A percentile compares a stretch with the other conserved stretches of the same genome.
Evolutionary conservation across 2,888 invertebrate species (phyloP).

Genomic region (Tenthredo scrophulariae): DNA sequence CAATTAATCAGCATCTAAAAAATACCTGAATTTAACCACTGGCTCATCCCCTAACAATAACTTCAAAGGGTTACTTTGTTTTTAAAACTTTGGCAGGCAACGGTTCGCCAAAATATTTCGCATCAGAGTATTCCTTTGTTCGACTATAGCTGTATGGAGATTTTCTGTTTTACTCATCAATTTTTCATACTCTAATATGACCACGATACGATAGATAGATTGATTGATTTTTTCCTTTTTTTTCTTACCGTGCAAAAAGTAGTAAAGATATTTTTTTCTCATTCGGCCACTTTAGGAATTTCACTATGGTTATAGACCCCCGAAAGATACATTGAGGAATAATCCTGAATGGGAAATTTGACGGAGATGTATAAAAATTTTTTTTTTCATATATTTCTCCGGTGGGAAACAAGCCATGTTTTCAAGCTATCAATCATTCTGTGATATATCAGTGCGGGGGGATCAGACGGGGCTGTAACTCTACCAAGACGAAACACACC

Average conservation of each 20-base stretch:
- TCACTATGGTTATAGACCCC: neutral
- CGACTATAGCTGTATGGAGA: neutral
- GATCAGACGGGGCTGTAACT: neutral
- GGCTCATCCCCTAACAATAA: neutral
- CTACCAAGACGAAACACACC: neutral
- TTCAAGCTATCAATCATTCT: conserved; percentile 9
- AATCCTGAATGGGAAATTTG: neutral
- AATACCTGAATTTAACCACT: neutral
- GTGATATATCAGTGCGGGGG: neutral
- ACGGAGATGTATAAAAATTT: neutral
- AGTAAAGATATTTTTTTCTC: neutral
- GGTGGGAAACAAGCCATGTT: neutral
- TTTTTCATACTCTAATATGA: neutral
- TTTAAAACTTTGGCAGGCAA: neutral
- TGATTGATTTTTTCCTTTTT: too few species aligned
- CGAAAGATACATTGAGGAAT: neutral
- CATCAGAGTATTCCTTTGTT: neutral
- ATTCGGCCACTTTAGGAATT: neutral
- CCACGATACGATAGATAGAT: neutral
- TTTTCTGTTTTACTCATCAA: neutral
- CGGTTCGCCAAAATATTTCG: neutral
- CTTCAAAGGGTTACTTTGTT: too few species aligned
- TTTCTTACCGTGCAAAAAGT: neutral
- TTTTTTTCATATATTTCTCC: neutral
- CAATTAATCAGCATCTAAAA: neutral